Conservation (phyloP, 2,888 invertebrate species). For the Molorchus minor region DNA sequence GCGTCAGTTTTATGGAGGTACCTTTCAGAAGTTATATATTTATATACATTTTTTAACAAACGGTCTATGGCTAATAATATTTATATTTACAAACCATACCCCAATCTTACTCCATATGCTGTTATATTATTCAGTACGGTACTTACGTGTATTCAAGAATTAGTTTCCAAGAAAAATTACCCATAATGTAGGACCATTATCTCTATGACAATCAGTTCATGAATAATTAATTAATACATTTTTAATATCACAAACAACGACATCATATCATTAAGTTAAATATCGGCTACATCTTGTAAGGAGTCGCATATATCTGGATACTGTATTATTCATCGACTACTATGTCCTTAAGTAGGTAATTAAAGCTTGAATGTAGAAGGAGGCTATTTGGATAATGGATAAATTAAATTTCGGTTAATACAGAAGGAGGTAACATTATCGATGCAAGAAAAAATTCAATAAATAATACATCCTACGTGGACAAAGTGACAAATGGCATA, state of each 20-base stretch:
- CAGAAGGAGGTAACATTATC: too few species aligned
- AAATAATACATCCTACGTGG: too few species aligned
- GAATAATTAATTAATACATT: conserved; percentile 43
- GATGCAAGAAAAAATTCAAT: too few species aligned
- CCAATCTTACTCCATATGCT: conserved; percentile 1
- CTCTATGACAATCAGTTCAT: conserved; percentile 30
- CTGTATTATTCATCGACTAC: conserved; percentile 26
- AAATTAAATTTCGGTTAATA: too few species aligned
- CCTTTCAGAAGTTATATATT: too few species aligned
- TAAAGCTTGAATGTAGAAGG: neutral
- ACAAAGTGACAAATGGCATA: too few species aligned
- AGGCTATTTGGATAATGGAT: too few species aligned
- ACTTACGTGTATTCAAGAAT: neutral
- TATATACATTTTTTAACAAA: too few species aligned
- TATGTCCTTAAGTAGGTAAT: neutral
- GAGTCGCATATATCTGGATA: conserved; percentile 29
- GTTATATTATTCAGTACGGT: conserved; percentile 1
- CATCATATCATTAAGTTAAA: conserved; percentile 42
- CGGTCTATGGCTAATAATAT: too few species aligned
- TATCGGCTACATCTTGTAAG: conserved; percentile 33
- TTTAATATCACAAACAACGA: conserved; percentile 44
- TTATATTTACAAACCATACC: neutral
- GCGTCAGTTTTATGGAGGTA: too few species aligned
- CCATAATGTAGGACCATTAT: conserved; percentile 33
- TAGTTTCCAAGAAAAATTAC: conserved; percentile 13